These are phyloP conservation scores for Anthoscopus minutus DNA, from an alignment of 2,113 vertebrate genomes.

Conservation along the genomic window DNA sequence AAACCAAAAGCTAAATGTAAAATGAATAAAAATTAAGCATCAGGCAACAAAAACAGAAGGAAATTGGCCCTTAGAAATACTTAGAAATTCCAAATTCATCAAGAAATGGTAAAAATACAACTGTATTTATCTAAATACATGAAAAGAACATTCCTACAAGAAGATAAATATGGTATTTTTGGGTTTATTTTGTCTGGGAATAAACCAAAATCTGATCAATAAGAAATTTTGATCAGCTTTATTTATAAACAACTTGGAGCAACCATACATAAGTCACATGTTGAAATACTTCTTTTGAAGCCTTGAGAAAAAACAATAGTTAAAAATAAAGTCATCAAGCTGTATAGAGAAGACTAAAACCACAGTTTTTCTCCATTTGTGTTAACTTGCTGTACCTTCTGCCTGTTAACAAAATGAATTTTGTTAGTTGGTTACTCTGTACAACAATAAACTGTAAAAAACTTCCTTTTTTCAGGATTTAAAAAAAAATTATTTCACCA, in stretches of 20 bases:
- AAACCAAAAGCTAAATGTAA: neutral
- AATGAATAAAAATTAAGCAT: neutral
- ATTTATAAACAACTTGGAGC: neutral
- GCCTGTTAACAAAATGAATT: neutral
- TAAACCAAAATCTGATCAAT: neutral
- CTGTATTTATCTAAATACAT: neutral
- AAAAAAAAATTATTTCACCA: too few relatives aligned
- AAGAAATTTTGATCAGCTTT: neutral
- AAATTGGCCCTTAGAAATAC: neutral
- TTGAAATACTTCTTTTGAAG: neutral
- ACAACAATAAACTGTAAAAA: neutral
- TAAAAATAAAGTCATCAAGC: neutral
- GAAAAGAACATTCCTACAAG: neutral
- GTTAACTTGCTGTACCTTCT: neutral
- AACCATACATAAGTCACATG: neutral
- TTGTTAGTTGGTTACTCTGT: neutral
- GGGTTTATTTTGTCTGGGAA: neutral
- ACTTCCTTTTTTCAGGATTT: neutral
- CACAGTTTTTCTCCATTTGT: neutral
- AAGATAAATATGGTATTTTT: neutral
- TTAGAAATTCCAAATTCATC: neutral
- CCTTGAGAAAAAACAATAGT: neutral
- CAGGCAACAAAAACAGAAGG: neutral
- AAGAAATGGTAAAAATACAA: neutral
- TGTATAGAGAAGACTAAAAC: neutral